Evolutionary conservation across 2,888 invertebrate genomes (phyloP).

Genomic region (Corbicula japonica): DNA sequence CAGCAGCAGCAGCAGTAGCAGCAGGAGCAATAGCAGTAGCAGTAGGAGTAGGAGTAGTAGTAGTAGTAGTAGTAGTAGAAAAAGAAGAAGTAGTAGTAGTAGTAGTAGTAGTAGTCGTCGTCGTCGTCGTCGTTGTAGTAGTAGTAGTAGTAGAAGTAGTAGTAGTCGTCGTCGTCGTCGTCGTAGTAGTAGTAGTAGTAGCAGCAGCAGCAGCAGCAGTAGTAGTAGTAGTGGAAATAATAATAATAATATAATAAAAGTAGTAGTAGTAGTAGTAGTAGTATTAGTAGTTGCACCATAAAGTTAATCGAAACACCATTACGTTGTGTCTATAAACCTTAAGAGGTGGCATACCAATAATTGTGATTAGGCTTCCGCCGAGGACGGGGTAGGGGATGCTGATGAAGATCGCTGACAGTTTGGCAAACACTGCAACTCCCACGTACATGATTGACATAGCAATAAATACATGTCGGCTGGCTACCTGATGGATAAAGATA

Average conservation of each 20-base stretch:
- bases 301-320: too few species aligned
- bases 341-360: slow-evolving; percentile 42
- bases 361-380: slow-evolving; percentile 52
- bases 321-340: too few species aligned
- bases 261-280: slow-evolving; percentile 38
- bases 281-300: too few species aligned
- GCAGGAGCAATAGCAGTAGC: not conserved
- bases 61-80: slow-evolving; percentile 48
- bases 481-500: slow-evolving; percentile 42
- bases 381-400: slow-evolving; percentile 63
- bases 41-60: too few species aligned
- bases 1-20: slow-evolving; percentile 34
- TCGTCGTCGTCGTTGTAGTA: too few species aligned
- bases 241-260: slow-evolving; percentile 46
- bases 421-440: slow-evolving; percentile 47
- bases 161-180: too few species aligned
- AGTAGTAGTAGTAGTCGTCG: too few species aligned
- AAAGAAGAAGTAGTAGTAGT: slow-evolving; percentile 51
- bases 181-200: too few species aligned
- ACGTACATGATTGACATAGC: slow-evolving; percentile 50
- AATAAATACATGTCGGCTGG: slow-evolving; percentile 58
- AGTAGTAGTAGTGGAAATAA: too few species aligned
- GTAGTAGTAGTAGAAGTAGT: too few species aligned
- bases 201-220: too few species aligned
- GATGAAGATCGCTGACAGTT: slow-evolving; percentile 54